These are phyloP conservation scores for Argyresthia albistria DNA, from an alignment of 2,888 invertebrate genomes.

Conservation along the genomic window DNA sequence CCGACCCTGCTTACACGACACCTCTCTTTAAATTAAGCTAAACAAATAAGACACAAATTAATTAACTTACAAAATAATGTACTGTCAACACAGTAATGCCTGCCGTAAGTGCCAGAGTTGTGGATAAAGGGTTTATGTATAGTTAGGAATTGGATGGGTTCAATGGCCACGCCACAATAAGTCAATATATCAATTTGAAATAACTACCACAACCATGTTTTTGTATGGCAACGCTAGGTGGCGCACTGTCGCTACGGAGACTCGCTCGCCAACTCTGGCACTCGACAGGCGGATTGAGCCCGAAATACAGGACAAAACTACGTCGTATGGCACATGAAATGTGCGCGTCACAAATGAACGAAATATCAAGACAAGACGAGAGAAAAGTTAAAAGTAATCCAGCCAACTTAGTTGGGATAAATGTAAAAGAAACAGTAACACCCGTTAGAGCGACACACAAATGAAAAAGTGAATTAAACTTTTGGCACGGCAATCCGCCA, in stretches of 20 bases:
- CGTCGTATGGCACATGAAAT: constrained; percentile 32
- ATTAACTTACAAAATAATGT: constrained; percentile 23
- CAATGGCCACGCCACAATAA: constrained; percentile 27
- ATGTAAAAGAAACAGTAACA: constrained; percentile 38
- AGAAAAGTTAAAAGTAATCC: constrained; percentile 31
- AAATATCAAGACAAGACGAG: constrained; percentile 15
- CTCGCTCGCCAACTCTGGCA: constrained; percentile 24
- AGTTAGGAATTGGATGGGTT: constrained; percentile 20
- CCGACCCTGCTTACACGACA: constrained; percentile 16
- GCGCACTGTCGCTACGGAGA: constrained; percentile 34
- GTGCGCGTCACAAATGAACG: constrained; percentile 31
- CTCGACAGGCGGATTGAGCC: constrained; percentile 25
- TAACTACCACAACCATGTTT: constrained; percentile 70
- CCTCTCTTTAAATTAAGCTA: constrained; percentile 62
- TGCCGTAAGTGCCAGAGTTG: constrained; percentile 26
- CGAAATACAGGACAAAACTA: constrained; percentile 19
- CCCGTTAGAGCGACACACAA: constrained; percentile 40
- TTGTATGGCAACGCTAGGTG: constrained; percentile 53
- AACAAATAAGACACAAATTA: constrained; percentile 54
- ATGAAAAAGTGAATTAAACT: constrained; percentile 15
- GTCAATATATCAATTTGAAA: constrained; percentile 58
- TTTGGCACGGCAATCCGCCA: constrained; percentile 47
- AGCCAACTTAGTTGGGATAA: constrained; percentile 66
- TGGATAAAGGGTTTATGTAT: constrained; percentile 21
- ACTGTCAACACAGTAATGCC: constrained; percentile 15